Base-by-base conservation (phyloP, 2,113 vertebrate genomes). In the Zeus faber region DNA sequence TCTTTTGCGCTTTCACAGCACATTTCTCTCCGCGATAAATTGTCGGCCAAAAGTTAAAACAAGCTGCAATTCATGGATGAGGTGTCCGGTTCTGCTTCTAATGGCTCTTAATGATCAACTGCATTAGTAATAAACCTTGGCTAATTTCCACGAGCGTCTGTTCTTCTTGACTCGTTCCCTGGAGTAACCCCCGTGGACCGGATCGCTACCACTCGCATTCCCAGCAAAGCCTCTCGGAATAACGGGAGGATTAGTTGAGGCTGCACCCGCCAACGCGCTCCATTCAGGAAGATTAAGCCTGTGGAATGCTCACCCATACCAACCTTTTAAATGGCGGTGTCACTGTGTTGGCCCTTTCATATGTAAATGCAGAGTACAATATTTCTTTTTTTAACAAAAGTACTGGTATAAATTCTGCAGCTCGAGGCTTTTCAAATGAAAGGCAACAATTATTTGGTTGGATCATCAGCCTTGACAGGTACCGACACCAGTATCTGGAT, bases 181-280 rank as follows among this genome's bases (percentile, higher is more conserved):
- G 16, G 43, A 55, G 57, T 67, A 44, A 70, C 52, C 68, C 57
- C 48, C 48, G 44, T 49, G 53, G 57, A 61, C 56, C 61, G 49
- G 67, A 62, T 44, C 68, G 10, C 61, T 72, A 82, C 68, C 73
- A 71, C 65, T 78, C 69, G 75, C 80, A 87, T 79, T 83, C 79
- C 76, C 16, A 5, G 78, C 76, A 85, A 86, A 87, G 80, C 82
- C 77, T 72, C 71, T 72, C 67, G 76, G 67, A 81, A 68, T 79
- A 80, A 66, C 74, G 62, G 56, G 58, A 70, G 80, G 81, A 86
- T 86, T 85, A 83, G 33, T n/a, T 67, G 51, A 70, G 58, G 64
- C 76, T 65, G 67, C 46, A 24, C 66, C 72, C 56, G 54, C 71
- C 62, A 80, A 72, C 68, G 59, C 46, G 46, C 65, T 70, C 79